Conservation (phyloP, 2,113 vertebrate species). For the Furnarius figulus region DNA sequence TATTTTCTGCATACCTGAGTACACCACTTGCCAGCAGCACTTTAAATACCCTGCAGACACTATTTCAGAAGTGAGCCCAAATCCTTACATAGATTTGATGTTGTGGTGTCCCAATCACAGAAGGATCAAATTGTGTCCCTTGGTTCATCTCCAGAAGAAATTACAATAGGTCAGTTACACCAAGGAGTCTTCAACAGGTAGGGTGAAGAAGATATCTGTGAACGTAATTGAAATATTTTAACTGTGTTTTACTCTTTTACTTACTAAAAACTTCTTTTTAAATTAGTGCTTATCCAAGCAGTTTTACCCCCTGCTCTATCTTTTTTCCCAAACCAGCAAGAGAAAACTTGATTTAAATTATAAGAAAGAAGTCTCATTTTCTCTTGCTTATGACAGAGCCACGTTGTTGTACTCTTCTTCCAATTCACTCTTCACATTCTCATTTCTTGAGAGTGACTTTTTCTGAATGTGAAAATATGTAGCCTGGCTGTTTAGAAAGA, state of each 20-base stretch:
- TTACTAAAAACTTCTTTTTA: background rate
- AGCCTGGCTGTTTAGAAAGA: background rate
- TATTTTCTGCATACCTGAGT: accelerated
- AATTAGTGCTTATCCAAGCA: background rate
- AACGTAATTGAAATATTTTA: background rate
- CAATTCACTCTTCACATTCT: background rate
- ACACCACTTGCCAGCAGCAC: background rate
- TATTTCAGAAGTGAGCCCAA: background rate
- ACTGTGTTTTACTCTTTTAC: background rate
- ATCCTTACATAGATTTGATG: background rate
- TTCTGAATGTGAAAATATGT: background rate
- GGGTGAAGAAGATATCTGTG: background rate
- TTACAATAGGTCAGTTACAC: accelerated
- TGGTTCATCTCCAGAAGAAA: background rate
- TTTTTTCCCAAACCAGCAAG: background rate
- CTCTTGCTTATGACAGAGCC: background rate
- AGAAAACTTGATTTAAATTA: background rate
- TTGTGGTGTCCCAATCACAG: background rate
- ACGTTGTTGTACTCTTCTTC: background rate
- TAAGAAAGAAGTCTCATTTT: background rate
- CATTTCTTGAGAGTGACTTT: background rate
- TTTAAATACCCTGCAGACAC: background rate
- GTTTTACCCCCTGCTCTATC: background rate
- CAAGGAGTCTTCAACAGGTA: background rate
- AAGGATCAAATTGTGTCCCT: background rate